Conservation (phyloP, 2,888 invertebrate genomes). For the Tigriopus californicus region DNA sequence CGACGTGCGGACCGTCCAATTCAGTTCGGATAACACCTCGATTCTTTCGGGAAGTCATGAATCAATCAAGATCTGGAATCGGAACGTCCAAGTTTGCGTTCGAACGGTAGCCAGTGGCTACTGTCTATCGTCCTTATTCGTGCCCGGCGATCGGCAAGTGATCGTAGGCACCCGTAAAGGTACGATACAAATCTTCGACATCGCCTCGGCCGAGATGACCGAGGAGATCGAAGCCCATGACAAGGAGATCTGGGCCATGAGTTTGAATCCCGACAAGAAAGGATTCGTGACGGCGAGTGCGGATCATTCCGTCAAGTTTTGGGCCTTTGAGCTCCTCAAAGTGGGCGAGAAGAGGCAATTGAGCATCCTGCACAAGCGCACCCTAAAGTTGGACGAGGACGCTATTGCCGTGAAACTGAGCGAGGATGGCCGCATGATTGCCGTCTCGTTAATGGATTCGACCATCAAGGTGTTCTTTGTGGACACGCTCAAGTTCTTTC, state of each 20-base stretch:
- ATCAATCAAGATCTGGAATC: slow-evolving; percentile 78
- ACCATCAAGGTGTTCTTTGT: slow-evolving; percentile 88
- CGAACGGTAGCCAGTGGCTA: slow-evolving; percentile 48
- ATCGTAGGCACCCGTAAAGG: slow-evolving; percentile 73
- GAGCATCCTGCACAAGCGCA: slow-evolving; percentile 53
- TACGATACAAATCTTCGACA: slow-evolving; percentile 57
- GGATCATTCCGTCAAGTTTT: slow-evolving; percentile 55
- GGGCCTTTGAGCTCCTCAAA: slow-evolving; percentile 75
- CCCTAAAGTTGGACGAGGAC: slow-evolving; percentile 67
- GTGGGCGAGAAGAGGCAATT: slow-evolving; percentile 36
- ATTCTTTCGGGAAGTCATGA: slow-evolving; percentile 70
- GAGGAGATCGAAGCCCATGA: slow-evolving; percentile 63
- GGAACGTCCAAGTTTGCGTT: slow-evolving; percentile 38
- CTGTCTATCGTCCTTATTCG: slow-evolving; percentile 49
- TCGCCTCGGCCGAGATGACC: slow-evolving; percentile 55
- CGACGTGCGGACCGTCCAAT: slow-evolving; percentile 65
- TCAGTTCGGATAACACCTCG: slow-evolving; percentile 76
- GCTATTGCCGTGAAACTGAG: slow-evolving; percentile 49
- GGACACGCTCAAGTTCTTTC: slow-evolving; percentile 84
- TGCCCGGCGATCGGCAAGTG: slow-evolving; percentile 74
- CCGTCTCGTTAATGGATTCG: slow-evolving; percentile 71
- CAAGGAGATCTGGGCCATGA: slow-evolving; percentile 57
- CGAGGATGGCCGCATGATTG: slow-evolving; percentile 66
- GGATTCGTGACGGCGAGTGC: slow-evolving; percentile 20
- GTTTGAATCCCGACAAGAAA: slow-evolving; percentile 59